These are phyloP conservation scores for Lithophane socia DNA, from an alignment of 2,888 invertebrate genomes.

Conservation along the genomic window DNA sequence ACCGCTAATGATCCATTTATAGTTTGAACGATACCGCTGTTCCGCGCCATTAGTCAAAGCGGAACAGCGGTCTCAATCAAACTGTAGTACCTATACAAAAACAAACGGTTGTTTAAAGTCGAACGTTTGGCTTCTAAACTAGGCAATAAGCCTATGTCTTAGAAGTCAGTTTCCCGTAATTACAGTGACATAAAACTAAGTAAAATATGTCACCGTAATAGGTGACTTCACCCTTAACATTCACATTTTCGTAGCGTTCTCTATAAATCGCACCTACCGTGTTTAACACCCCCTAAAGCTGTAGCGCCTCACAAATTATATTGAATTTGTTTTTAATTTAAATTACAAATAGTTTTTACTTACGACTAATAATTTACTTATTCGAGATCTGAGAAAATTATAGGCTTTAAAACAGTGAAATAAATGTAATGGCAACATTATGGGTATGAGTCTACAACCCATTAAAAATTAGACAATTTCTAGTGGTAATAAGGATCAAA, in stretches of 20 bases:
- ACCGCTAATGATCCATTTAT: too few species aligned
- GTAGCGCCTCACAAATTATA: slow-evolving; percentile 32
- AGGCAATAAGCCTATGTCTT: too few species aligned
- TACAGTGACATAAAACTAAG: too few species aligned
- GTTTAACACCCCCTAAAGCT: slow-evolving; percentile 36
- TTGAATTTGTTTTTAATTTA: slow-evolving; percentile 14
- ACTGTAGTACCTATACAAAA: too few species aligned
- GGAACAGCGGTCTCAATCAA: too few species aligned
- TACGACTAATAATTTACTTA: slow-evolving; percentile 26
- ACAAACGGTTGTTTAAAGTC: too few species aligned
- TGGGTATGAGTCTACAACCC: not conserved
- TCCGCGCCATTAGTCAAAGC: too few species aligned
- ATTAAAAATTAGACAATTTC: too few species aligned
- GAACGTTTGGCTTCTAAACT: too few species aligned
- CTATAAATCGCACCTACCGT: not conserved
- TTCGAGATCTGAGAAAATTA: slow-evolving; percentile 44
- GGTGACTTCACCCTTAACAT: not conserved
- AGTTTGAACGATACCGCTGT: too few species aligned
- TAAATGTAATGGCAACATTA: slow-evolving; percentile 40
- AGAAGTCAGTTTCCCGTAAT: too few species aligned
- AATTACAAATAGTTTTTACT: slow-evolving; percentile 4
- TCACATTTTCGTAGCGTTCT: not conserved
- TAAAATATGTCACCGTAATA: not conserved
- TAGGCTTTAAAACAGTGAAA: slow-evolving; percentile 13
- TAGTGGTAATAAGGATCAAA: too few species aligned